Evolutionary conservation across 35 echinoderm and acorn worm genomes (phyloP).

Genomic region (Amphiura filiformis): DNA sequence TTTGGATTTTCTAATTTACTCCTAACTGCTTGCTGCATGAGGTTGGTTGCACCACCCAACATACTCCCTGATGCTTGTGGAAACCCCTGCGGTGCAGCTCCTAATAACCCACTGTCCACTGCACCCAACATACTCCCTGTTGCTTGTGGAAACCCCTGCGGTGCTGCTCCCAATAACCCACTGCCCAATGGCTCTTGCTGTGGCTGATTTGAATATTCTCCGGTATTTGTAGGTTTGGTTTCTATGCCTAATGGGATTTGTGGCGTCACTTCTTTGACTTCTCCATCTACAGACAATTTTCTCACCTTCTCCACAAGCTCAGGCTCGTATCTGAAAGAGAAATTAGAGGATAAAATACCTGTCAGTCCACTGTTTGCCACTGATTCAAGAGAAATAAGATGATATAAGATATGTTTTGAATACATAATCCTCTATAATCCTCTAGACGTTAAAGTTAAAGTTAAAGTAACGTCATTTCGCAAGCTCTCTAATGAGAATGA

Average conservation of each 20-base stretch:
- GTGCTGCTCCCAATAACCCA: neutral
- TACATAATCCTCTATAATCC: no score
- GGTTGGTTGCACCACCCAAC: neutral
- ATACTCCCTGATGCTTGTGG: neutral
- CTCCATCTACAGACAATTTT: constrained; percentile 28
- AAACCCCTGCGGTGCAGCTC: neutral
- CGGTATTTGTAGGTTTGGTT: neutral
- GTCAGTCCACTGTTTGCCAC: neutral
- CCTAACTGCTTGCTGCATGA: no score
- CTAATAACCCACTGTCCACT: no score
- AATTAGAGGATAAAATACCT: constrained; percentile 10
- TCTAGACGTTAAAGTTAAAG: no score
- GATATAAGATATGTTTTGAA: no score
- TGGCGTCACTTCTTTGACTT: neutral
- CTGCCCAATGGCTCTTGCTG: neutral
- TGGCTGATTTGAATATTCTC: neutral
- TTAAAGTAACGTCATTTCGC: no score
- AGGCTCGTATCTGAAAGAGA: constrained; percentile 48
- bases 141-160: neutral
- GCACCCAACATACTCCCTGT: no score
- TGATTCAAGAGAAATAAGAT: no score
- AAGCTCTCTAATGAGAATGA: no score
- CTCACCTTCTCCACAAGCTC: constrained; percentile 60
- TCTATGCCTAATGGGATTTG: neutral
- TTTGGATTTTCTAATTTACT: no score